Base-by-base conservation (phyloP, 2,888 invertebrate species). In the Ophion obscuratus region DNA sequence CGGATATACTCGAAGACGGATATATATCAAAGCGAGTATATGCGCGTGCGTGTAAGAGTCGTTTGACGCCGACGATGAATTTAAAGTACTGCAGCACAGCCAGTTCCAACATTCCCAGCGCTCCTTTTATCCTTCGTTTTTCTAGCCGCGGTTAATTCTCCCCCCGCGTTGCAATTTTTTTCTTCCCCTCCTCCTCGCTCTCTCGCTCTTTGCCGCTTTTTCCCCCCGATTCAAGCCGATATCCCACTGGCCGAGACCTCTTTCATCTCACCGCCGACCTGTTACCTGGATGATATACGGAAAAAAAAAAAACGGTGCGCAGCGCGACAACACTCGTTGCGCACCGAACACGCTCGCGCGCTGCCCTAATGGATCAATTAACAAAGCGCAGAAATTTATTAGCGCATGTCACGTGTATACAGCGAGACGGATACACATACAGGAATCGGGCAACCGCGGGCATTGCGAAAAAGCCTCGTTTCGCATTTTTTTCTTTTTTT, bases 361-460 rank as follows among this genome's bases (percentile, higher is more conserved):
- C 61, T 74, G 44, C 44, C 81, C 77, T 86, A 87, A 87, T 87
- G 84, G 80, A 87, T 87, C 87, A 87, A 87, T 87, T 87, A 87
- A 84, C 84, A 83, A 78, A 68, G 78, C 77, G 74, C 68, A 81
- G 74, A 78, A 77, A 84, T 84, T 81, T 77, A 84, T 84, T 74
- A 68, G 67, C 71, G 71, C 61, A 64, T 24, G 57, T 27, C 53
- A 61, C 53, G 57, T 20, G n/a, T 36, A n/a, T 10, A 36, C 61
- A 71, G 17, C 40, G 40, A 7, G 40, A 40, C 40, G 1, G 7
- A 40, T 40, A 40, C 40, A 40, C 40, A 53, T 27, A n/a, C 47
- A 2, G 20, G 20, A 62, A 36, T 14, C 7, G 14, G 14, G 78
- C 68, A 57, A 24, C 31, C 20, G 14, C 6, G 17, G 20, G 36